phyloP scores from a whole-genome alignment of 2,888 invertebrate species.

The Athalia rosae region DNA sequence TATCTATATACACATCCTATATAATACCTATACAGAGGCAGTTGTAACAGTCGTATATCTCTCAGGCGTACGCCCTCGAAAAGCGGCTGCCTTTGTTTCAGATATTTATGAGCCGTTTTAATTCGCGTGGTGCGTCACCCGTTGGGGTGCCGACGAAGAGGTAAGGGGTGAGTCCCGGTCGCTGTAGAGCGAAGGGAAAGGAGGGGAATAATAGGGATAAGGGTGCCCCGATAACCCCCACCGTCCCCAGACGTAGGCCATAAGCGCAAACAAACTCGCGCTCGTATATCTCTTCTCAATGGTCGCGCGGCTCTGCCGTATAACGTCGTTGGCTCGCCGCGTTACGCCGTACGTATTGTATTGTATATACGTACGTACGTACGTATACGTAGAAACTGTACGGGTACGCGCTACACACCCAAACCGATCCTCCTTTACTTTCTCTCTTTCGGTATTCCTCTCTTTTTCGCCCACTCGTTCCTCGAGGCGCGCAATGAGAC shows the following conservation, averaged over 20 bases:
- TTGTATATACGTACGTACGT: background rate
- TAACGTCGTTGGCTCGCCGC: conserved; percentile 35
- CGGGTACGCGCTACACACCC: background rate
- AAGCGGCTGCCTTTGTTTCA: conserved; percentile 73
- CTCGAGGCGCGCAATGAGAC: background rate
- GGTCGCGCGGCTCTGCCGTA: conserved; percentile 59
- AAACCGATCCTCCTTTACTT: background rate
- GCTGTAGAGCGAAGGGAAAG: background rate
- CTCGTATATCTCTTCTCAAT: conserved; percentile 76
- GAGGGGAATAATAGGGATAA: conserved; percentile 68
- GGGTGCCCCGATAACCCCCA: conserved; percentile 68
- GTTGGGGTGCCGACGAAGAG: conserved; percentile 56
- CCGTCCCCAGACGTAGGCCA: conserved; percentile 61
- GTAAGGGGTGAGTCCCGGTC: conserved; percentile 5
- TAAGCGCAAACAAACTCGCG: conserved; percentile 74
- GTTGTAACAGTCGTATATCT: conserved; percentile 67
- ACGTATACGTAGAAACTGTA: background rate
- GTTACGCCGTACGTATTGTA: conserved; percentile 36
- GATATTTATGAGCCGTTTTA: conserved; percentile 74
- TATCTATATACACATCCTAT: background rate
- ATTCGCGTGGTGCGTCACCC: conserved; percentile 71
- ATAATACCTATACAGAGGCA: conserved; percentile 18
- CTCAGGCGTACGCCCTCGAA: conserved; percentile 70
- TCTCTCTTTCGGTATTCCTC: background rate
- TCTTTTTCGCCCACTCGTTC: background rate